A percentile compares a stretch with the other conserved stretches of the same genome.
Conservation (phyloP, 1,140 invertebrate species). For the Pinna nobilis region DNA sequence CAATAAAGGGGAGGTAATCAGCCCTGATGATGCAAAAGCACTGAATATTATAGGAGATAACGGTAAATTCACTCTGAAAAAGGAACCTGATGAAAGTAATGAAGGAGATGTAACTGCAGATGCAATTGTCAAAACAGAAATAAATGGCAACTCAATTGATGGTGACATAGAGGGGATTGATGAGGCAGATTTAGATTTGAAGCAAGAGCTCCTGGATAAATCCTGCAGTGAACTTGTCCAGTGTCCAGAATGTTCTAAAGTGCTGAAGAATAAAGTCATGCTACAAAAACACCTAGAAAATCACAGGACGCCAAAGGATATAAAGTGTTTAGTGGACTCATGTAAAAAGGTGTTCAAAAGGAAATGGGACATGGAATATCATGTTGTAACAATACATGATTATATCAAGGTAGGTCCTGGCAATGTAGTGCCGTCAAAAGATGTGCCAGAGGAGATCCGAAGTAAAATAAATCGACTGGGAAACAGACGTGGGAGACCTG, state of each 20-base stretch:
- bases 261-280: conserved; percentile 21
- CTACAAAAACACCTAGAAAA: conserved; percentile 23
- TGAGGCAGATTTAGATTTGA: not conserved
- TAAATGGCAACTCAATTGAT: not conserved
- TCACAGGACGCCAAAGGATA: conserved; percentile 24
- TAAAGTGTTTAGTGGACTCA: conserved; percentile 6
- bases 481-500: not conserved
- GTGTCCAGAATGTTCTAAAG: not conserved
- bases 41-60: too few relatives aligned
- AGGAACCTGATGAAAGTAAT: not conserved
- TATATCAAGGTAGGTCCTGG: conserved; percentile 33
- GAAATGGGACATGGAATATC: conserved; percentile 37
- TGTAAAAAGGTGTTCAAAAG: conserved; percentile 36
- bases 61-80: too few relatives aligned
- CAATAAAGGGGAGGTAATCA: not conserved
- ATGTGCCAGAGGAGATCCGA: not conserved
- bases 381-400: conserved; percentile 35
- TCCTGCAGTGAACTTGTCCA: not conserved
- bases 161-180: not conserved
- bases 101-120: not conserved
- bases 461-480: conserved; percentile 1
- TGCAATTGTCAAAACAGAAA: not conserved
- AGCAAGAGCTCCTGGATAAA: not conserved
- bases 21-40: not conserved
- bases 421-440: conserved; percentile 8